These are phyloP conservation scores for Solen grandis DNA, from an alignment of 1,140 invertebrate genomes.

Conservation along the genomic window DNA sequence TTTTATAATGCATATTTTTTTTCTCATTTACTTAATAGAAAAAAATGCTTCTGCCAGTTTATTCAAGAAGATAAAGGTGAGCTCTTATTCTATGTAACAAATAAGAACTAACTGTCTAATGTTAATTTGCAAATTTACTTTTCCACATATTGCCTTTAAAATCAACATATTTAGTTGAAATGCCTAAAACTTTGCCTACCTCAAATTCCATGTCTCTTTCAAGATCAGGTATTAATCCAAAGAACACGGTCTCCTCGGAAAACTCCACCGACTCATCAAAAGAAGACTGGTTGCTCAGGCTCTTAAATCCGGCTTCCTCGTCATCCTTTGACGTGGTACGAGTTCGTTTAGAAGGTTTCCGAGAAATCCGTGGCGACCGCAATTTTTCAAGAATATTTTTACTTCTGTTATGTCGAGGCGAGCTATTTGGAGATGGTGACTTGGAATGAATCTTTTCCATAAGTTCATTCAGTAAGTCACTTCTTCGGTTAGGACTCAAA, in stretches of 20 bases:
- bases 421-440: constrained; percentile 27
- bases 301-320: constrained; percentile 44
- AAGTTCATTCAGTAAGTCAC: constrained; percentile 35
- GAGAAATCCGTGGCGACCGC: constrained; percentile 31
- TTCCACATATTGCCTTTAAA: no score
- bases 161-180: no score
- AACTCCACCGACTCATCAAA: constrained; percentile 40
- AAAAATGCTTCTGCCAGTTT: no score
- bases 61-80: no score
- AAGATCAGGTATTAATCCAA: constrained; percentile 20
- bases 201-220: constrained; percentile 47
- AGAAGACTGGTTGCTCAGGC: constrained; percentile 25
- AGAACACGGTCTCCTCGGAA: constrained; percentile 7
- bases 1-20: no score
- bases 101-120: no score
- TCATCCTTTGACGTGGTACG: constrained; percentile 36
- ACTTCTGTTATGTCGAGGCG: constrained; percentile 8
- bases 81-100: no score
- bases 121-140: no score
- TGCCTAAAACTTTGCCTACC: no score
- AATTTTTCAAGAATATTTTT: constrained; percentile 39
- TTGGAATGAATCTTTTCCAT: constrained; percentile 13
- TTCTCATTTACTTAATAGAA: no score
- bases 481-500: constrained; percentile 9
- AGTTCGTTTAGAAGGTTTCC: constrained; percentile 14